These are phyloP conservation scores for Candidula unifasciata DNA, from an alignment of 2,888 invertebrate genomes.

Conservation along the genomic window DNA sequence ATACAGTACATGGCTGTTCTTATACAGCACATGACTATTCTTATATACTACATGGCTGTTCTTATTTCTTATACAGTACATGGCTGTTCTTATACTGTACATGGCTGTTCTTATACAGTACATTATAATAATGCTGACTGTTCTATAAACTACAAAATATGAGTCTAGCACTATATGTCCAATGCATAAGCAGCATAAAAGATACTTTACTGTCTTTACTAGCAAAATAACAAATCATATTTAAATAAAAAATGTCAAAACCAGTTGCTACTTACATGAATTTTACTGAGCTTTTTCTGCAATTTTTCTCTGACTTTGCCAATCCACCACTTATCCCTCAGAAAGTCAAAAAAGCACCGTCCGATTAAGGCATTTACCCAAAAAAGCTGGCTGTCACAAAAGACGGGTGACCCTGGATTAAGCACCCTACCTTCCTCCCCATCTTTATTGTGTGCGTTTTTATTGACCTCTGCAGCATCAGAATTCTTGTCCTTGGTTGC, in stretches of 20 bases:
- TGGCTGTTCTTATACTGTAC: too few species aligned
- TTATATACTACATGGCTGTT: too few species aligned
- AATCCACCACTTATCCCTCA: conserved; percentile 85
- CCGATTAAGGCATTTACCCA: conserved; percentile 86
- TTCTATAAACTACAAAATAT: too few species aligned
- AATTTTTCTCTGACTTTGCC: conserved; percentile 86
- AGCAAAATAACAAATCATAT: too few species aligned
- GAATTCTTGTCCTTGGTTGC: conserved; percentile 35
- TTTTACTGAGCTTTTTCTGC: conserved; percentile 90
- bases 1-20: too few species aligned
- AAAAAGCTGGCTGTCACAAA: conserved; percentile 71
- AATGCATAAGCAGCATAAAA: too few species aligned
- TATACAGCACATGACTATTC: too few species aligned
- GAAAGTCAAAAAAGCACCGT: conserved; percentile 89
- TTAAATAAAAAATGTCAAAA: not conserved
- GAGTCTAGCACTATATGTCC: too few species aligned
- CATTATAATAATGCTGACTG: too few species aligned
- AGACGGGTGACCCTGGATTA: conserved; percentile 55
- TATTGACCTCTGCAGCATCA: conserved; percentile 46
- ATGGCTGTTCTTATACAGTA: too few species aligned
- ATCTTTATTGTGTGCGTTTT: conserved; percentile 47
- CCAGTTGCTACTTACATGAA: conserved; percentile 83
- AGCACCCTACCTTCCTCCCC: conserved; percentile 35
- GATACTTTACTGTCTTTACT: too few species aligned
- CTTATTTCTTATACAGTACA: too few species aligned